Base-by-base conservation (phyloP, 2,888 invertebrate genomes). In the Hypolimnas misippus region DNA sequence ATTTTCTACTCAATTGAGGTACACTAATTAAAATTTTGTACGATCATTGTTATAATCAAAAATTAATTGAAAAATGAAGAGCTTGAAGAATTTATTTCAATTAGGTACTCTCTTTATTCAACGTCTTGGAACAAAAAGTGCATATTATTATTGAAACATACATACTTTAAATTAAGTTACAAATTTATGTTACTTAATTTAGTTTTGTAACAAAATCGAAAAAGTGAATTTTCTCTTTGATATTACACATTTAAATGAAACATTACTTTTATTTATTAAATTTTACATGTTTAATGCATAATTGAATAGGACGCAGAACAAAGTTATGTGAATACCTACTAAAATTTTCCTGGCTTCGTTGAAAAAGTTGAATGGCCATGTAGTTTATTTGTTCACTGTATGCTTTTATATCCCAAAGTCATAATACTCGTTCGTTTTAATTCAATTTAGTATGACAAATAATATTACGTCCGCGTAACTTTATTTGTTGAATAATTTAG, bases 401-500 rank as follows among this genome's bases (percentile, higher is more conserved):
- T 44, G 49, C 60, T 61, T 59, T 63, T 65, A 60, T 54, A 57
- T 42, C 50, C 44, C 40, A 14, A 42, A 35, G 52, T 29, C 56
- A 62, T 65, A 58, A 65, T 14, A 52, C 25, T 54, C 29, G 50
- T 61, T 59, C 17, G 54, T 56, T 31, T 17, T 57, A 65, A 65
- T 67, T 65, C 59, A 65, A 62, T 67, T 62, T 67, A 62, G 54
- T 51, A 38, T 55, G 42, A 55, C 59, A 51, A 62, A 50, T 58
- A 44, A 16, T 8, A 44, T 17, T 19, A 10, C 5, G 3, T 35
- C n/a, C 2, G 0, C 5, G n/a, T 35, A 35, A 35, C n/a, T 35
- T n/a, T 1, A n/a, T n/a, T 35, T 35, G 35, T n/a, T 35, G n/a
- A 12, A 3, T 16, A 0, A 21, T n/a, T n/a, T n/a, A n/a, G n/a